These are phyloP conservation scores for Hippolais icterina DNA, from an alignment of 2,113 vertebrate species.

Conservation along the genomic window DNA sequence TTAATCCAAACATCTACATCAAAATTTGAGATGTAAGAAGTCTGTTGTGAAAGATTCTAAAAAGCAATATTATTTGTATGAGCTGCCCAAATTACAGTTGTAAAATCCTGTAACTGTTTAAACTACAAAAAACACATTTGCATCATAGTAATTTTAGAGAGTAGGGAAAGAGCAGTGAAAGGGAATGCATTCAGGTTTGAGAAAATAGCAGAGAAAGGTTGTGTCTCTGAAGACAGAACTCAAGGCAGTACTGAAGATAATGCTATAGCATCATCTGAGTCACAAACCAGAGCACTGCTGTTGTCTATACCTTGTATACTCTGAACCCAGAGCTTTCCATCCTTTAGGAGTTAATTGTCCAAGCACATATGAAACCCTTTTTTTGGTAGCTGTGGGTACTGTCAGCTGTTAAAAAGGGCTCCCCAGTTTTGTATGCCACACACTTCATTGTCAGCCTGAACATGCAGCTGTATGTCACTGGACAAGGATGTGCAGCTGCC, in stretches of 20 bases:
- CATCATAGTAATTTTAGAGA: not conserved
- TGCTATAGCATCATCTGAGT: not conserved
- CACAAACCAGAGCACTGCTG: not conserved
- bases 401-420: not conserved
- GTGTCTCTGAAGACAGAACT: not conserved
- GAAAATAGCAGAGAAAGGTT: not conserved
- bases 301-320: not conserved
- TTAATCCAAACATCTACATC: not conserved
- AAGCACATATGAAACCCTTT: not conserved
- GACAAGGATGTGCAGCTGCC: not conserved
- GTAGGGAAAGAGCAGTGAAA: not conserved
- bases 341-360: not conserved
- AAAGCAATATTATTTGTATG: not conserved
- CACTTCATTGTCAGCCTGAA: not conserved
- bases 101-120: not conserved
- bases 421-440: not conserved
- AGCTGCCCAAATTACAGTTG: not conserved
- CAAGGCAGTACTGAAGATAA: not conserved
- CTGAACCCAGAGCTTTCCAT: not conserved
- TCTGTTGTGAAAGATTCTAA: not conserved
- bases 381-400: not conserved
- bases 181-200: not conserved
- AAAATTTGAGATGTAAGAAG: not conserved
- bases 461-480: not conserved
- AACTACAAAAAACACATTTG: not conserved